These are phyloP conservation scores for Eira barbara DNA, from an alignment of 2,113 vertebrate species.

Conservation along the genomic window DNA sequence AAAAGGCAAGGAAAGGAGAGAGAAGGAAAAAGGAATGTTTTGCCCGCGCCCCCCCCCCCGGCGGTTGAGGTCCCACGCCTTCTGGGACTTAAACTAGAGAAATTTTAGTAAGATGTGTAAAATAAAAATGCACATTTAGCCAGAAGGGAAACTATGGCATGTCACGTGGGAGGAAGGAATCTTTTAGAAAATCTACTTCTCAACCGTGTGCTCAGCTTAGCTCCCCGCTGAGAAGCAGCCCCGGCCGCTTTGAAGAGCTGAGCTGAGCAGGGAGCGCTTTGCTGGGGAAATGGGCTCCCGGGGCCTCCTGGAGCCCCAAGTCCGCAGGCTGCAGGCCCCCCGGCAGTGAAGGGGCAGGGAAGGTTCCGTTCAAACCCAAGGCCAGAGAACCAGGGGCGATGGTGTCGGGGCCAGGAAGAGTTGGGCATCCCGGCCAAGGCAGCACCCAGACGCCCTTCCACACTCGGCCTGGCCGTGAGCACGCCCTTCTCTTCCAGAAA, in stretches of 20 bases:
- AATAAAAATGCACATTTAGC: background rate
- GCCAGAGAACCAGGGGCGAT: background rate
- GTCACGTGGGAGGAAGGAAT: background rate
- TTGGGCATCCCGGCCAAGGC: background rate
- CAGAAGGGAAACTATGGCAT: background rate
- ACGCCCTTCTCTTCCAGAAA: background rate
- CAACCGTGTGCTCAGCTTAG: background rate
- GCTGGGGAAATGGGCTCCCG: background rate
- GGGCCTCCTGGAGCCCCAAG: background rate
- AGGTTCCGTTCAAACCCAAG: background rate
- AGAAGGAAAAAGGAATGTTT: background rate
- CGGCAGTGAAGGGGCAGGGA: fast-evolving
- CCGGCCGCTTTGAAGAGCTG: too few species aligned
- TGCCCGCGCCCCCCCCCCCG: too few species aligned
- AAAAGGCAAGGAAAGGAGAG: background rate
- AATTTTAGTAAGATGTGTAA: background rate
- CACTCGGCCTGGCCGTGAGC: background rate
- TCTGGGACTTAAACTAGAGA: background rate
- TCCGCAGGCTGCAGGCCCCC: background rate
- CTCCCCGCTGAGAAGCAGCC: background rate
- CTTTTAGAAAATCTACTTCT: background rate
- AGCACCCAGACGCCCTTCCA: background rate
- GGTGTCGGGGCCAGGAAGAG: background rate
- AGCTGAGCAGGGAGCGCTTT: background rate
- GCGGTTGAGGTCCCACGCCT: too few species aligned